phyloP scores from a whole-genome alignment of 1,140 invertebrate species.

The Trigoniulus corallinus region DNA sequence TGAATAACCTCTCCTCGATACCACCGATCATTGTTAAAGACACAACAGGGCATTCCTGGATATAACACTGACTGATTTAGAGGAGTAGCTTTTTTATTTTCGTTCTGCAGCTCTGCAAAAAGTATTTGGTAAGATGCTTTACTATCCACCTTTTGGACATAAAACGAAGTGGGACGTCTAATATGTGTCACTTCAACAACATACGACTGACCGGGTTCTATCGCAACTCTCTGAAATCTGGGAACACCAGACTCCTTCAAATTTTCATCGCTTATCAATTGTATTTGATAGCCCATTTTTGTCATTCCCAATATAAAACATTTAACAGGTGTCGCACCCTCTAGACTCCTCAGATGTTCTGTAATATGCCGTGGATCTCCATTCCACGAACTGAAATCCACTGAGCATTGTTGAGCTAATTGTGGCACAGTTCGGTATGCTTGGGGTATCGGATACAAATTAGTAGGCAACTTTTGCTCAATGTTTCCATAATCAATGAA shows the following conservation, averaged over 20 bases:
- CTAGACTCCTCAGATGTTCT: not conserved
- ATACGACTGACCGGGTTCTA: not conserved
- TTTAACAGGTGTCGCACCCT: no score
- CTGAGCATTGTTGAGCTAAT: not conserved
- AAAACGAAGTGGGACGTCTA: not conserved
- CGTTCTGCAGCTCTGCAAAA: not conserved
- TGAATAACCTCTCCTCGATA: not conserved
- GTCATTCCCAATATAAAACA: no score
- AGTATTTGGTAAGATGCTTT: not conserved
- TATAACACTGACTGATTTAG: not conserved
- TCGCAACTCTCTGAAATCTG: not conserved
- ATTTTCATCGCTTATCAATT: not conserved
- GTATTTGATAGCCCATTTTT: not conserved
- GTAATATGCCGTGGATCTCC: not conserved
- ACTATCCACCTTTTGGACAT: not conserved
- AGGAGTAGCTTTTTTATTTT: not conserved
- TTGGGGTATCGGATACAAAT: not conserved
- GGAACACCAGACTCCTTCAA: not conserved
- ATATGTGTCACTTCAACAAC: not conserved
- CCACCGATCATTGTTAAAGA: not conserved
- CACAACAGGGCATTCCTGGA: not conserved
- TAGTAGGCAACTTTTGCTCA: not conserved
- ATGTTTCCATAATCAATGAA: conserved; percentile 3
- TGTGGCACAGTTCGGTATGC: not conserved
- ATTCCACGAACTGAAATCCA: not conserved